Evolutionary conservation across 2,888 invertebrate genomes (phyloP), one percentile per base, ranked within the genome.

Genomic region (Platerodrilus igneus): DNA sequence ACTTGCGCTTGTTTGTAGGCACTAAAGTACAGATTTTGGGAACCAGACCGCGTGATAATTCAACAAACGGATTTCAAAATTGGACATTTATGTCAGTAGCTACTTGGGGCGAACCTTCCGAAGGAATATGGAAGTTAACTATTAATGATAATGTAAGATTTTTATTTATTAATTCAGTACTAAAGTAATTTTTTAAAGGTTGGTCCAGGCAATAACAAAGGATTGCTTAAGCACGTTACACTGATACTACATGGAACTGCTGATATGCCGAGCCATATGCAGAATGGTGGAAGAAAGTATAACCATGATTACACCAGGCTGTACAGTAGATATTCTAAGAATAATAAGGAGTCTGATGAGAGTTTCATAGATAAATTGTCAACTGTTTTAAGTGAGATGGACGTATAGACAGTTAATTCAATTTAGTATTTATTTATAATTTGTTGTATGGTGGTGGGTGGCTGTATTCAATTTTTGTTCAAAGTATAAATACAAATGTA

Each of bases 1-100:
- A 14, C 6, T 16, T 14, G 15, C 31, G 34, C 48, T 35, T 36
- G 18, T 35, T 53, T 56, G 7, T 57, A 86, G 87, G 83, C 16
- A 86, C 86, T 0, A 71, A 64, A 53, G 77, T 84, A 1, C 77
- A 80, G 54, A 65, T 94, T 26, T 67, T 94, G 41, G 79, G 81
- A 46, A 70, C 78, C 16, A 73, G 94, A 50, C 74, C 75, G 17
- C 69, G 76, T 31, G 93, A 94, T 60, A 63, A 66, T 11, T 88
- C 89, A 0, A 60, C 62, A 1, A 68, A 72, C 5, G 92, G 91
- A 3, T 91, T 92, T 60, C 55, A 63, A 3, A 75, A 81, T 54
- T 95, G 94, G 94, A 82, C 81, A 4, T 83, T 95, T 57, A 86
- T 86, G 76, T 88, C 91, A 0, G 87, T 92, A 0, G 90, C 87